These are phyloP conservation scores for Antechinus stuartii DNA, from an alignment of 2,113 vertebrate species.

Conservation along the genomic window DNA sequence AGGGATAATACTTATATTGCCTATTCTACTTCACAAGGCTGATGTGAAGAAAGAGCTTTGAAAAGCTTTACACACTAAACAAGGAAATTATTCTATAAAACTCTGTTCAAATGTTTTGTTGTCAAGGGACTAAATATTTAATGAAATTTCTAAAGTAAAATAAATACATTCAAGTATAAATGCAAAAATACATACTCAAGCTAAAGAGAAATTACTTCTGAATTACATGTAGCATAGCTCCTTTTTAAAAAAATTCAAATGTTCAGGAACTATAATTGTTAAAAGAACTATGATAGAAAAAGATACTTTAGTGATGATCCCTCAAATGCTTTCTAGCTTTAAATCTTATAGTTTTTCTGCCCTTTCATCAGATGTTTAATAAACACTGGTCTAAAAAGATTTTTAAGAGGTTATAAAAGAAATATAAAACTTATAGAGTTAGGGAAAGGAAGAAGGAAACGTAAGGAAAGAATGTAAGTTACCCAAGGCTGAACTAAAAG, in stretches of 20 bases:
- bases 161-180: conserved; percentile 48
- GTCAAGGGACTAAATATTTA: conserved; percentile 44
- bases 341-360: not conserved
- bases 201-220: conserved; percentile 52
- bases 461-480: not conserved
- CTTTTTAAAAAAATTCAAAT: conserved; percentile 20
- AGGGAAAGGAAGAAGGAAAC: not conserved
- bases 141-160: conserved; percentile 25
- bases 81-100: not conserved
- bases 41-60: not conserved
- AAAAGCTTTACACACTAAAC: not conserved
- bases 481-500: not conserved
- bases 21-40: not conserved
- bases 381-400: conserved; percentile 9
- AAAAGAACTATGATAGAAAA: not conserved
- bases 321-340: not conserved
- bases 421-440: conserved; percentile 25
- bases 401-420: conserved; percentile 25
- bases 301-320: not conserved
- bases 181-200: conserved; percentile 20
- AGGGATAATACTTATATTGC: not conserved
- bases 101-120: conserved; percentile 54
- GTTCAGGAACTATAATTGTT: not conserved
- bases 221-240: conserved; percentile 18
- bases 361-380: conserved; percentile 26